phyloP scores from a whole-genome alignment of 2,113 vertebrate species.

The Myotis lucifugus region DNA sequence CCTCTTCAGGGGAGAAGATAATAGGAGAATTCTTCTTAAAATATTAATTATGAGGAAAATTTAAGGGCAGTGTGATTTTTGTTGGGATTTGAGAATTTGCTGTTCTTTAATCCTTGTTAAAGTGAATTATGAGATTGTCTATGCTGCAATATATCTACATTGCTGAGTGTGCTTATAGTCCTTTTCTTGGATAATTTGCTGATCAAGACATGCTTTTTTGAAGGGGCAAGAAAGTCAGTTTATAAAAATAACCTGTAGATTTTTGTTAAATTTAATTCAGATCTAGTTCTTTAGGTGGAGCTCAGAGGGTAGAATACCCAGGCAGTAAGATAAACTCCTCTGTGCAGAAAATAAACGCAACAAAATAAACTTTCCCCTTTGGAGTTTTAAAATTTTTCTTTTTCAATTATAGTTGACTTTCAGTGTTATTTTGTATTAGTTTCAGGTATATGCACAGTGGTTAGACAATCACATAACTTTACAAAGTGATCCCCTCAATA shows the following conservation, averaged over 20 bases:
- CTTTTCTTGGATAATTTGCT: constrained; percentile 58
- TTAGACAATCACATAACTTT: not conserved
- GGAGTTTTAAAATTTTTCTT: not conserved
- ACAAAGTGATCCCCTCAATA: not conserved
- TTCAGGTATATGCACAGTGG: not conserved
- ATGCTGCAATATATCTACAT: not conserved
- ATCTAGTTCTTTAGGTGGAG: not conserved
- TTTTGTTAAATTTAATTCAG: constrained; percentile 37
- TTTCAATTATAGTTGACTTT: not conserved
- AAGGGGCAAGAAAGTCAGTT: constrained; percentile 42
- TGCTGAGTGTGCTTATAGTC: not conserved
- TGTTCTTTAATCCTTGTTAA: constrained; percentile 30
- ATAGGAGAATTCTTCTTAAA: not conserved
- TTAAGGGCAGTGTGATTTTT: constrained; percentile 24
- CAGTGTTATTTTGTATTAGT: not conserved
- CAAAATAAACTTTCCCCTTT: not conserved
- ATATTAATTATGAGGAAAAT: not conserved
- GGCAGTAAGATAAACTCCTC: not conserved
- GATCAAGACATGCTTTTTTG: constrained; percentile 38
- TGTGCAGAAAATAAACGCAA: constrained; percentile 9
- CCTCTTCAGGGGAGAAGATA: not conserved
- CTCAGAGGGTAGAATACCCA: not conserved
- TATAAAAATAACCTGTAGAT: not conserved
- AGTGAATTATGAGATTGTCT: constrained; percentile 56
- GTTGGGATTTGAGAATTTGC: constrained; percentile 45